phyloP scores from a whole-genome alignment of 2,797 vertebrate species.

The Eleutherodactylus coqui region DNA sequence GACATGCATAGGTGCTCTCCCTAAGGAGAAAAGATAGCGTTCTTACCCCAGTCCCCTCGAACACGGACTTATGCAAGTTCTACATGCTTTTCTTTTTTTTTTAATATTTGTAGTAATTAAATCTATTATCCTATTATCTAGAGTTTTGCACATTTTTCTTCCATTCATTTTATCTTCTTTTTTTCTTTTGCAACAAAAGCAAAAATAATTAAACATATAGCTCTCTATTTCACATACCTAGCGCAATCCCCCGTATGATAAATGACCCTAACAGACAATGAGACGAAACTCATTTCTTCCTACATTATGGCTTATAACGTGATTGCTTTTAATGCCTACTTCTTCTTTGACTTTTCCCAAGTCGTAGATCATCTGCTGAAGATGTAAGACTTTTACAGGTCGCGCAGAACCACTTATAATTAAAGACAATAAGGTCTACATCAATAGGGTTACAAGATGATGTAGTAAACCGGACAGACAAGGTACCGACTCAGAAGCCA shows the following conservation, averaged over 20 bases:
- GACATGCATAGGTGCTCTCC: no score
- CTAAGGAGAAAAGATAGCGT: no score
- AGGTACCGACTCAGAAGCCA: constrained; percentile 68
- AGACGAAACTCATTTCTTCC: constrained; percentile 53
- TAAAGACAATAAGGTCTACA: constrained; percentile 72
- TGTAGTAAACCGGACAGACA: constrained; percentile 75
- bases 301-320: constrained; percentile 58
- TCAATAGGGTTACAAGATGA: constrained; percentile 76
- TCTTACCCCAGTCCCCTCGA: no score
- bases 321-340: constrained; percentile 49
- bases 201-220: background rate
- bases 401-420: constrained; percentile 73
- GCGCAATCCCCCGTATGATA: background rate
- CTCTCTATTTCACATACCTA: background rate
- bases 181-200: no score
- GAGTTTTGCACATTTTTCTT: no score
- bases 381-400: constrained; percentile 66
- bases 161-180: no score
- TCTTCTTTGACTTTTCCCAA: constrained; percentile 49
- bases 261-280: constrained; percentile 50
- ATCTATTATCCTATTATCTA: no score
- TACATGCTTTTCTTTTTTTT: no score
- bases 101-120: no score
- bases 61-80: no score
- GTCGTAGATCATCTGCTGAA: constrained; percentile 73